These are phyloP conservation scores for Chorisops tibialis DNA, from an alignment of 2,888 invertebrate genomes.

Conservation along the genomic window DNA sequence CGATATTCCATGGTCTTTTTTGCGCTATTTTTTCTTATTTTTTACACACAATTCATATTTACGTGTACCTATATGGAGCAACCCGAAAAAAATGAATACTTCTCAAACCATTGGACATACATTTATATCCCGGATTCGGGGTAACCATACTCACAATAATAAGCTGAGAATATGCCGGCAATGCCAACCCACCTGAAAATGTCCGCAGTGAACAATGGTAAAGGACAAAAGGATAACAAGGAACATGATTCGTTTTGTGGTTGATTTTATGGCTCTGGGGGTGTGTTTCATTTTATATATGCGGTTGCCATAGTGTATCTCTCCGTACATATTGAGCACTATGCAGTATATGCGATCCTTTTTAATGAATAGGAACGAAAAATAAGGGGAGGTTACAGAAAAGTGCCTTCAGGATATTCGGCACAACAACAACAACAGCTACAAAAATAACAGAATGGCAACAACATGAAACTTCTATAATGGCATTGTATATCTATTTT, in stretches of 20 bases:
- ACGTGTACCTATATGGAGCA: no score
- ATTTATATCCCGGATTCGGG: no score
- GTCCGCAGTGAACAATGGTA: conserved; percentile 21
- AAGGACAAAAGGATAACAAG: conserved; percentile 28
- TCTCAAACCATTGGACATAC: no score
- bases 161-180: neutral
- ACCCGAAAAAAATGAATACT: no score
- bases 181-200: conserved; percentile 24
- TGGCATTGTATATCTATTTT: conserved; percentile 10
- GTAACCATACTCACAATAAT: no score
- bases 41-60: no score
- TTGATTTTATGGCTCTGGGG: conserved; percentile 25
- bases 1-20: no score
- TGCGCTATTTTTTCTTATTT: no score
- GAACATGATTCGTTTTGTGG: conserved; percentile 28
- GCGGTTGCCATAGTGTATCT: neutral
- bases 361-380: neutral
- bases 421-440: neutral
- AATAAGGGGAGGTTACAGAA: neutral
- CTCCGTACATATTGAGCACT: neutral
- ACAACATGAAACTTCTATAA: neutral
- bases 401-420: conserved; percentile 8
- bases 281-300: conserved; percentile 21
- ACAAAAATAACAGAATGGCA: no score
- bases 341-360: neutral